phyloP scores from a whole-genome alignment of 2,797 vertebrate species.

The Cottoperca gobio region DNA sequence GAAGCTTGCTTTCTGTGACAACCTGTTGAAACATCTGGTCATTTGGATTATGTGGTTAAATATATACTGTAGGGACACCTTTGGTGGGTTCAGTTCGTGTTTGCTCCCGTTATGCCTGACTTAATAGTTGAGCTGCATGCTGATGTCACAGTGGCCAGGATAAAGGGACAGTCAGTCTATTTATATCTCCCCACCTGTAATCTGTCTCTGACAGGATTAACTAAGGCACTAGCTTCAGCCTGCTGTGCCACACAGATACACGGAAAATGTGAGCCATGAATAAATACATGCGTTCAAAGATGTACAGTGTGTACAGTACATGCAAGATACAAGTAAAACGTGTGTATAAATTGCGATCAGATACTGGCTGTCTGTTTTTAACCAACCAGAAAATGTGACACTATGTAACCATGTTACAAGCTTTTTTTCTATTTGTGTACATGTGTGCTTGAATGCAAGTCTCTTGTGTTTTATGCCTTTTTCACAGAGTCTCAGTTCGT shows the following conservation, averaged over 20 bases:
- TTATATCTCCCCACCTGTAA: conserved; percentile 81
- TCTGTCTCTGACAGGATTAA: conserved; percentile 81
- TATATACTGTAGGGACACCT: neutral
- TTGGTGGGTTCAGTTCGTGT: conserved; percentile 14
- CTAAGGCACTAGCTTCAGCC: conserved; percentile 56
- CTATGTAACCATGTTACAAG: neutral
- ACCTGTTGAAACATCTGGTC: conserved; percentile 17
- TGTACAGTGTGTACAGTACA: conserved; percentile 32
- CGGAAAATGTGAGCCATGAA: conserved; percentile 43
- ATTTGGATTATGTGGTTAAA: conserved; percentile 1
- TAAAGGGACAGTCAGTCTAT: conserved; percentile 80
- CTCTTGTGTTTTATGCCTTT: conserved; percentile 9
- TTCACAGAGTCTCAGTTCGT: conserved; percentile 34
- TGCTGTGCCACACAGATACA: conserved; percentile 47
- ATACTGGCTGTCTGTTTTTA: conserved; percentile 10
- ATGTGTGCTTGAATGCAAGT: neutral
- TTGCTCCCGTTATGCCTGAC: conserved; percentile 44
- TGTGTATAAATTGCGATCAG: conserved; percentile 7
- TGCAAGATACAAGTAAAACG: neutral
- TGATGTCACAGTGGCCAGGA: conserved; percentile 69
- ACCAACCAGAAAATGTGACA: conserved; percentile 7
- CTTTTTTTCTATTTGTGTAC: conserved; percentile 5
- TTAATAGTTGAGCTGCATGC: conserved; percentile 66
- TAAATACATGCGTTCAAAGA: conserved; percentile 33
- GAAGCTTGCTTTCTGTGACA: conserved; percentile 2